A percentile compares a stretch with the other conserved stretches of the same genome.
Evolutionary conservation across 2,797 vertebrate species (phyloP).

Genomic region (Oreochromis mossambicus): DNA sequence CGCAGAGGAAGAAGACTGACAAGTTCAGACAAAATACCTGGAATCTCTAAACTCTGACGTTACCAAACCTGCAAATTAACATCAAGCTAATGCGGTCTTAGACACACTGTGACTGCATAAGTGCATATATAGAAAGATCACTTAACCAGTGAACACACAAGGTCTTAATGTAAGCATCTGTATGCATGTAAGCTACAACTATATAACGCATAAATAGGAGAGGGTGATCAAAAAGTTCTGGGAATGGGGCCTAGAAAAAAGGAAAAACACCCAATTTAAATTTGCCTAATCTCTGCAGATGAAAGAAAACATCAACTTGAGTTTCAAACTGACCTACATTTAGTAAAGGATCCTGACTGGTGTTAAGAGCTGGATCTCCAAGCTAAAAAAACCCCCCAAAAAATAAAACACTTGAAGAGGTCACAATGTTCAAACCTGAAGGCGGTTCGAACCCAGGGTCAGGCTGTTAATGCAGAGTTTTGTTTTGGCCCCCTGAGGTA

Average conservation of each 20-base stretch:
- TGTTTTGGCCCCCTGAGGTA: background rate
- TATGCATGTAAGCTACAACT: background rate
- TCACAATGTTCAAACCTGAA: background rate
- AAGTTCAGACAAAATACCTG: background rate
- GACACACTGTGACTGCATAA: background rate
- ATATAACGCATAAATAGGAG: background rate
- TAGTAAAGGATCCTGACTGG: background rate
- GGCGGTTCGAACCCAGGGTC: background rate
- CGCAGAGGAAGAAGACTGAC: background rate
- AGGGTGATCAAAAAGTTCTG: background rate
- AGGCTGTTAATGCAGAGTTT: background rate
- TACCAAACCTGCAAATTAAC: background rate
- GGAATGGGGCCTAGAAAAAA: background rate
- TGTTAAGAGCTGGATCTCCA: background rate
- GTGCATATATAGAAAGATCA: background rate
- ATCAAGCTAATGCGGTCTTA: background rate
- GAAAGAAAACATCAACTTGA: background rate
- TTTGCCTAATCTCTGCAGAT: background rate
- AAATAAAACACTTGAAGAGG: background rate
- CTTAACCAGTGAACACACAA: background rate
- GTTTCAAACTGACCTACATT: background rate
- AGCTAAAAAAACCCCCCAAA: background rate
- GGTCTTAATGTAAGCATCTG: background rate
- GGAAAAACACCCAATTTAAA: background rate
- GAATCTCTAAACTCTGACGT: background rate